Percentiles rank a stretch among this genome's conserved stretches.
Evolutionary conservation across 2,888 invertebrate species (phyloP).

Genomic region (Laothoe populi): DNA sequence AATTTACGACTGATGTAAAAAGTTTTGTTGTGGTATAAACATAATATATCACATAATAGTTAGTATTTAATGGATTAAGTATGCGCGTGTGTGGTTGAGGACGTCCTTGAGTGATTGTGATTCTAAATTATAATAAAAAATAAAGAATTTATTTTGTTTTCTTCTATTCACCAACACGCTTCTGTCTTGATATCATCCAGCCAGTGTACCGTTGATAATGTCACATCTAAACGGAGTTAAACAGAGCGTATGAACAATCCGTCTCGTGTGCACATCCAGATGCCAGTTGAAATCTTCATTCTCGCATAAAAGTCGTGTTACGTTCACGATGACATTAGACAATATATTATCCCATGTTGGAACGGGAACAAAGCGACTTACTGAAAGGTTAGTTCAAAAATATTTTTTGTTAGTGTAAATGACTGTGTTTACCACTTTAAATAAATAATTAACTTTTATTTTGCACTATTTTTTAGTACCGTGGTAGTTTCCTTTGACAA

Average conservation of each 20-base stretch:
- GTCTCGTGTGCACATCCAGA: constrained; percentile 46
- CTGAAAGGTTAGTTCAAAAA: constrained; percentile 64
- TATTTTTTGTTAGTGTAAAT: not conserved
- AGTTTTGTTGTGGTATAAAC: constrained; percentile 78
- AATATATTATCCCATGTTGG: constrained; percentile 69
- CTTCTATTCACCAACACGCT: constrained; percentile 30
- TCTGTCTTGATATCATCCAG: constrained; percentile 33
- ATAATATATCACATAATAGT: constrained; percentile 78
- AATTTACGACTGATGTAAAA: constrained; percentile 82
- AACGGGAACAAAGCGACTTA: constrained; percentile 63
- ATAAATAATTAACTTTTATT: not conserved
- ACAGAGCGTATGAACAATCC: constrained; percentile 64
- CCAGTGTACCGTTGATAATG: constrained; percentile 61
- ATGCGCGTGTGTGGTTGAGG: constrained; percentile 78
- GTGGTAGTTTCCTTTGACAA: no score
- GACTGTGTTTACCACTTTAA: not conserved
- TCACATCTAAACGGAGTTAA: constrained; percentile 47
- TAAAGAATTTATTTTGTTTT: constrained; percentile 41
- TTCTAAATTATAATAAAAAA: constrained; percentile 74
- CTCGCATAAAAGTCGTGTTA: constrained; percentile 54
- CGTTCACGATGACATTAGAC: constrained; percentile 64
- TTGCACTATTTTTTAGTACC: not conserved
- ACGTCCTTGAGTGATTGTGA: constrained; percentile 83
- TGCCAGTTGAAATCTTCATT: constrained; percentile 68
- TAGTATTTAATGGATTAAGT: constrained; percentile 76